These are phyloP conservation scores for Palaemon carinicauda DNA, from an alignment of 1,140 invertebrate species.

Conservation along the genomic window DNA sequence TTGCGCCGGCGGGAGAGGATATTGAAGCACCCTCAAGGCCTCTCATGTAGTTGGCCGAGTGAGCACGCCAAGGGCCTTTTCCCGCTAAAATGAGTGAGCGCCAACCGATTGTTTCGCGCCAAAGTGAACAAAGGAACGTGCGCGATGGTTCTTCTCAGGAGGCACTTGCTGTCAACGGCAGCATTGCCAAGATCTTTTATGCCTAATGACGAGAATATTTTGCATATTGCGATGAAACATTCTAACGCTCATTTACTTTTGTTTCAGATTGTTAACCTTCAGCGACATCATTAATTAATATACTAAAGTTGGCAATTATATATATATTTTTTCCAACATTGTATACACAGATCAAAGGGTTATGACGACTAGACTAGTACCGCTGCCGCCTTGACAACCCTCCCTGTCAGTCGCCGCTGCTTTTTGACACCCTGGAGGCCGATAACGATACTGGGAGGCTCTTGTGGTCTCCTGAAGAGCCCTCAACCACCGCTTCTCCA, in stretches of 20 bases:
- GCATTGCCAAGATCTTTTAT: slow-evolving; percentile 21
- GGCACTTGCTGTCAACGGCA: slow-evolving; percentile 44
- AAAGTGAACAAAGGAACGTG: slow-evolving; percentile 52
- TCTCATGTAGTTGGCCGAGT: slow-evolving; percentile 2
- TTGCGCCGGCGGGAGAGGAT: slow-evolving; percentile 7
- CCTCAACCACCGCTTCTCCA: slow-evolving; percentile 43
- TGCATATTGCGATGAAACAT: too few relatives aligned
- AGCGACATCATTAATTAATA: too few relatives aligned
- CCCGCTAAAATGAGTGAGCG: slow-evolving; percentile 45
- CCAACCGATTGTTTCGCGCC: slow-evolving; percentile 45
- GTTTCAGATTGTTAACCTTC: too few relatives aligned
- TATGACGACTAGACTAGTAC: not conserved
- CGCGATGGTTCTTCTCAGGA: slow-evolving; percentile 7
- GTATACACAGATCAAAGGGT: not conserved
- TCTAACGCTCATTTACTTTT: too few relatives aligned
- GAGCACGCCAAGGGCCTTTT: slow-evolving; percentile 13
- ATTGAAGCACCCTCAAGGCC: slow-evolving; percentile 29
- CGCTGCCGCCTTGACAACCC: slow-evolving; percentile 29
- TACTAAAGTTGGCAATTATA: too few relatives aligned
- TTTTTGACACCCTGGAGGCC: slow-evolving; percentile 53
- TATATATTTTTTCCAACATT: too few relatives aligned
- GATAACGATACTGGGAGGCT: slow-evolving; percentile 55
- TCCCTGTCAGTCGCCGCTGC: slow-evolving; percentile 52
- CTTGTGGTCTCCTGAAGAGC: slow-evolving; percentile 49
- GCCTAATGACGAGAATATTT: too few relatives aligned